Percentiles rank a stretch among this genome's conserved stretches.
Conservation (phyloP, 2,797 vertebrate genomes). For the Sebastes taczanowskii region DNA sequence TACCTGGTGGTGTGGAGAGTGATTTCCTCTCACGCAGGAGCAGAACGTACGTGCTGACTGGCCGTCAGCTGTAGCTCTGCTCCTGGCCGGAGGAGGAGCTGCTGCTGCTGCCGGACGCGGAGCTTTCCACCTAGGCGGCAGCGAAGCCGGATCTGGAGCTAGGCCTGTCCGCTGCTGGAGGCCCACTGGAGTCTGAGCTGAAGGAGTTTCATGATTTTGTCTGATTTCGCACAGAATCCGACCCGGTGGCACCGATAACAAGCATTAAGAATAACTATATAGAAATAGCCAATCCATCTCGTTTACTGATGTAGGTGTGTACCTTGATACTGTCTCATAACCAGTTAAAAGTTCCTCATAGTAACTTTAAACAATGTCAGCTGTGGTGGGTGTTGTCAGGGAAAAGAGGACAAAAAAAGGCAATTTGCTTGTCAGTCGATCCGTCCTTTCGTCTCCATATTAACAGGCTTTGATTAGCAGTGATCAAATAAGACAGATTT, state of each 20-base stretch:
- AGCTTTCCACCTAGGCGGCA: not conserved
- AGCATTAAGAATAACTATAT: not conserved
- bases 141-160: not conserved
- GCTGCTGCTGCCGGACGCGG: not conserved
- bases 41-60: too few species aligned
- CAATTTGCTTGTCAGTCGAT: not conserved
- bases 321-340: not conserved
- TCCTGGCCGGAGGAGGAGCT: not conserved
- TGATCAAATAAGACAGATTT: not conserved
- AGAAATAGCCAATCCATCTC: not conserved
- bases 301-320: not conserved
- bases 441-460: not conserved
- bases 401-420: not conserved
- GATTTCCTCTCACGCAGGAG: too few species aligned
- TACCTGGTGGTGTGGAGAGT: too few species aligned
- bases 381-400: not conserved
- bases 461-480: not conserved
- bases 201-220: too few species aligned
- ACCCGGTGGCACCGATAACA: not conserved
- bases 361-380: not conserved
- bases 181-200: not conserved
- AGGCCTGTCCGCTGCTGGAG: too few species aligned
- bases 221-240: too few species aligned
- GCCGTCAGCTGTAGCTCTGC: not conserved
- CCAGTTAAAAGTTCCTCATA: not conserved